phyloP scores from a whole-genome alignment of 2,797 vertebrate species.

The Limosa lapponica region DNA sequence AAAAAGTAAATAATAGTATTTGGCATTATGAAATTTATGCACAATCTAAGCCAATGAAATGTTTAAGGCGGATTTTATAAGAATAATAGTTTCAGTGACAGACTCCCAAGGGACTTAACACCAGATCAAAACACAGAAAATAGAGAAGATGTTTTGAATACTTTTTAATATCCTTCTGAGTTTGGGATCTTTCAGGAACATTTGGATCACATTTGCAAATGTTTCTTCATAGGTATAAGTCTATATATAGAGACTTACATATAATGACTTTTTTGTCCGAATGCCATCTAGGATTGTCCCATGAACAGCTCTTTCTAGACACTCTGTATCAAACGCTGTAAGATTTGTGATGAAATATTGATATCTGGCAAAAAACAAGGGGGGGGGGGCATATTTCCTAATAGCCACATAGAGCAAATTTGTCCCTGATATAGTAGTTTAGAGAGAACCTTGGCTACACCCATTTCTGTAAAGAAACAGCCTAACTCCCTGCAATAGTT shows the following conservation, averaged over 20 bases:
- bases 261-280: not conserved
- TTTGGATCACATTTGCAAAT: not conserved
- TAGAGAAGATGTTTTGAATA: not conserved
- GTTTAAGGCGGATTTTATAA: not conserved
- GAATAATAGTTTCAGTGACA: not conserved
- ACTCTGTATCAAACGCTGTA: not conserved
- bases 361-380: not conserved
- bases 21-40: not conserved
- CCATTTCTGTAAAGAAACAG: not conserved
- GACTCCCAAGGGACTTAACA: not conserved
- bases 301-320: not conserved
- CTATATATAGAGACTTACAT: too few relatives aligned
- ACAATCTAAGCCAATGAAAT: not conserved
- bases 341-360: not conserved
- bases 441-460: accelerated
- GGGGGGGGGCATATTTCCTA: accelerated
- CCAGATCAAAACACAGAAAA: not conserved
- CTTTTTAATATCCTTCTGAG: not conserved
- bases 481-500: accelerated
- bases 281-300: not conserved
- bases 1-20: not conserved
- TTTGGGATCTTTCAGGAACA: not conserved
- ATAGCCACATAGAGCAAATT: accelerated
- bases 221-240: not conserved
- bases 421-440: accelerated